A percentile compares a stretch with the other conserved stretches of the same genome.
Conservation (phyloP, 2,797 vertebrate genomes). For the Menidia menidia region DNA sequence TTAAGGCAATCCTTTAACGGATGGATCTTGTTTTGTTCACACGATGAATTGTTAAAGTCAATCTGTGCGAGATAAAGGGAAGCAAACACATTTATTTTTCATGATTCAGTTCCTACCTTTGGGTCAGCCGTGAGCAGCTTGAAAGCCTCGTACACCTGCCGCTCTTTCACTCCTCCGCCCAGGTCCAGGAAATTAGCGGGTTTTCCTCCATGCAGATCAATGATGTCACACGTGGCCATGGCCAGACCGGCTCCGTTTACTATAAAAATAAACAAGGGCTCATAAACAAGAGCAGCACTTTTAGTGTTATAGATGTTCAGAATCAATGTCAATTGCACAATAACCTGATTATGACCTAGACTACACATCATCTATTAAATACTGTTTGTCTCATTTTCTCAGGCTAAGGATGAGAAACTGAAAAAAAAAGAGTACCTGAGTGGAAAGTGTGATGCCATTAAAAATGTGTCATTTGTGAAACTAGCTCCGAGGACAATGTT, state of each 20-base stretch:
- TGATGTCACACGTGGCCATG: constrained; percentile 99
- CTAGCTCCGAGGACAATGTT: background rate
- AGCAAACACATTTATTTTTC: background rate
- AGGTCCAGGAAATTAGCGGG: constrained; percentile 98
- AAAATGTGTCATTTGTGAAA: background rate
- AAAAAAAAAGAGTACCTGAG: no score
- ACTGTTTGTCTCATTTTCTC: constrained; percentile 2
- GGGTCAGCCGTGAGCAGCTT: constrained; percentile 96
- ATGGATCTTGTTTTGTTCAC: background rate
- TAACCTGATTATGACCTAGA: background rate
- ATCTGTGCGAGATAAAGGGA: background rate
- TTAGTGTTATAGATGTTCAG: background rate
- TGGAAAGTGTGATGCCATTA: background rate
- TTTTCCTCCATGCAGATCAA: constrained; percentile 94
- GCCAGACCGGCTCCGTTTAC: constrained; percentile 98
- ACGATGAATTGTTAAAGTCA: background rate
- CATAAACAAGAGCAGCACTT: background rate
- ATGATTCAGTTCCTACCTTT: constrained; percentile 84
- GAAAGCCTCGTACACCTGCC: constrained; percentile 97
- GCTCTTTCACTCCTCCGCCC: constrained; percentile 95
- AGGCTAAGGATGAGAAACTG: background rate
- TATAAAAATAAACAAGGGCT: constrained; percentile 53
- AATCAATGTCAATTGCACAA: constrained; percentile 1
- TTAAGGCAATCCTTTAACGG: no score
- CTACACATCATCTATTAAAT: background rate